phyloP scores from a whole-genome alignment of 2,113 vertebrate species.

The Thunnus maccoyii region DNA sequence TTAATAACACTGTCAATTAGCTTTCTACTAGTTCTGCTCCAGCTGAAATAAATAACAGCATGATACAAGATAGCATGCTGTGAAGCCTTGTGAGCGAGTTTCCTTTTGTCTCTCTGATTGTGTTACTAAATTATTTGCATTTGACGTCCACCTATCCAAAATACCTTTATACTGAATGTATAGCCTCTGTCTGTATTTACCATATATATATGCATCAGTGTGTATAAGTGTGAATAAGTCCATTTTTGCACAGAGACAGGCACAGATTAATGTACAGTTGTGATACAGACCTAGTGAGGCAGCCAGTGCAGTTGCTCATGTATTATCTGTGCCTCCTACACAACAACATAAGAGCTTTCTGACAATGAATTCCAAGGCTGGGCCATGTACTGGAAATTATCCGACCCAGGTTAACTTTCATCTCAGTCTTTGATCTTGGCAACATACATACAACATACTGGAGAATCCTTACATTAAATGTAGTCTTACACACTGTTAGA shows the following conservation, averaged over 20 bases:
- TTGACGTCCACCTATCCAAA: not conserved
- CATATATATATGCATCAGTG: no score
- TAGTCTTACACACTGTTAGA: not conserved
- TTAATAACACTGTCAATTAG: conserved; percentile 19
- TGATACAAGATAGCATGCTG: conserved; percentile 1
- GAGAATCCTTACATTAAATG: conserved; percentile 1
- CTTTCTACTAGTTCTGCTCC: conserved; percentile 26
- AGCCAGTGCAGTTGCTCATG: not conserved
- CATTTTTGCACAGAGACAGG: not conserved
- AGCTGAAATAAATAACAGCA: conserved; percentile 33
- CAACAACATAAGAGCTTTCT: not conserved
- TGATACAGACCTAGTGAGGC: not conserved
- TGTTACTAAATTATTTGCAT: not conserved
- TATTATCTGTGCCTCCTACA: not conserved
- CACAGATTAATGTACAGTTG: not conserved
- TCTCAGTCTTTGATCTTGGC: conserved; percentile 23
- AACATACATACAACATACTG: not conserved
- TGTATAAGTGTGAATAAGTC: no score
- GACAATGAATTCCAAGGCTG: not conserved
- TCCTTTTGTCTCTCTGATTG: not conserved
- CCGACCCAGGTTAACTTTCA: not conserved
- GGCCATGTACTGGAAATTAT: not conserved
- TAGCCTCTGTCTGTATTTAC: not conserved
- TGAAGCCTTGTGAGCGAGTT: not conserved
- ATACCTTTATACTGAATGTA: not conserved